Evolutionary conservation across 1,140 invertebrate genomes (phyloP).

Genomic region (Hycleus phaleratus): DNA sequence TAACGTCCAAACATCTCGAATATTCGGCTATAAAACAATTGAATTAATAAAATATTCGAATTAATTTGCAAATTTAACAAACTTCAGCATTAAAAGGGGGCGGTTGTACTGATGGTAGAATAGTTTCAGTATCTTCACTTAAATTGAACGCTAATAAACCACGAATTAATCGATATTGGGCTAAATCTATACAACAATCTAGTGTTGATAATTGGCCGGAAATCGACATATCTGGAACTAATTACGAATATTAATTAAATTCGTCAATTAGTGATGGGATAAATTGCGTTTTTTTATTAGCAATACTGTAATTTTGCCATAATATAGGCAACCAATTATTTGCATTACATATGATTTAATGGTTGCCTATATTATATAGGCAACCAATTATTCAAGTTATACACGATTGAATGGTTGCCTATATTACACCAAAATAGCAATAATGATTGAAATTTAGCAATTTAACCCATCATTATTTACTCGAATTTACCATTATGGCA

Average conservation of each 20-base stretch:
- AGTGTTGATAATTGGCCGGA: slow-evolving; percentile 80
- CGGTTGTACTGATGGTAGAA: slow-evolving; percentile 38
- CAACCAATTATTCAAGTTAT: too few relatives aligned
- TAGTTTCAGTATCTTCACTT: slow-evolving; percentile 77
- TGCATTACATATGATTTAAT: too few relatives aligned
- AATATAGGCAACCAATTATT: too few relatives aligned
- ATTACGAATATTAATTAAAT: slow-evolving; percentile 24
- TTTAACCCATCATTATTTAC: background rate
- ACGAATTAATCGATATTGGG: slow-evolving; percentile 82
- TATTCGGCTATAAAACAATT: slow-evolving; percentile 25
- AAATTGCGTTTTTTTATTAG: too few relatives aligned
- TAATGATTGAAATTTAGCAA: too few relatives aligned
- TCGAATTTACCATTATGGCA: slow-evolving; percentile 47
- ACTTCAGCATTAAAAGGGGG: slow-evolving; percentile 22
- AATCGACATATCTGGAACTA: slow-evolving; percentile 79
- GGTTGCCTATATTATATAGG: too few relatives aligned
- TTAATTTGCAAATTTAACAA: too few relatives aligned
- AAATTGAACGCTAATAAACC: slow-evolving; percentile 88
- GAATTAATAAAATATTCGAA: background rate
- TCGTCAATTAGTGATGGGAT: background rate
- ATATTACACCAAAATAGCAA: too few relatives aligned
- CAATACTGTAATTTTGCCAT: too few relatives aligned
- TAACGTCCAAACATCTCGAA: slow-evolving; percentile 56
- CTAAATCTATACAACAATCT: slow-evolving; percentile 70
- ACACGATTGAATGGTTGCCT: too few relatives aligned